Evolutionary conservation across 1,140 invertebrate genomes (phyloP).

Genomic region (Zelostemma sp.): DNA sequence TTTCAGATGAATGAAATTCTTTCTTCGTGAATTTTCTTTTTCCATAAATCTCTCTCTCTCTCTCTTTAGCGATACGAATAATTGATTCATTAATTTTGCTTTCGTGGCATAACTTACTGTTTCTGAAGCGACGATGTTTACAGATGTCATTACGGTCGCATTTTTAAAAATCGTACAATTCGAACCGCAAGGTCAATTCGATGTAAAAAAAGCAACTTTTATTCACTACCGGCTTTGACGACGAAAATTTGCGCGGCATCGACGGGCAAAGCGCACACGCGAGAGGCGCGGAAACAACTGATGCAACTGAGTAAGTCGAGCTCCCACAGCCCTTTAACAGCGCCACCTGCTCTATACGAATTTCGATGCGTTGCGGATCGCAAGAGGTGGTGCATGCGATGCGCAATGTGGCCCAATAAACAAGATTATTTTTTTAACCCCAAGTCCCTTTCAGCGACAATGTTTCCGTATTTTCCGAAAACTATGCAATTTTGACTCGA

Average conservation of each 20-base stretch:
- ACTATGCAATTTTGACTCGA: no score
- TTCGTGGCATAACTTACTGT: no score
- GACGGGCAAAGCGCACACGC: constrained; percentile 45
- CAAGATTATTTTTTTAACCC: no score
- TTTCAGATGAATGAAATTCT: no score
- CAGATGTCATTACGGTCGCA: constrained; percentile 17
- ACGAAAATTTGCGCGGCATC: constrained; percentile 15
- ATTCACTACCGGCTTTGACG: constrained; percentile 13
- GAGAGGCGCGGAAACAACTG: constrained; percentile 59
- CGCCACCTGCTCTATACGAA: constrained; percentile 49
- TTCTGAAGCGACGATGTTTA: not conserved
- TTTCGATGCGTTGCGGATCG: constrained; percentile 21
- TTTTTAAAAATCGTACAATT: not conserved
- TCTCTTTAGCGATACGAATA: no score
- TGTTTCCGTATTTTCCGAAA: no score
- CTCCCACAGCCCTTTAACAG: constrained; percentile 38
- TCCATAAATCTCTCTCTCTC: no score
- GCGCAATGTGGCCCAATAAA: no score
- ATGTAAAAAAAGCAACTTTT: constrained; percentile 1
- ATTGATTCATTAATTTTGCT: no score
- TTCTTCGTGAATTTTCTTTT: no score
- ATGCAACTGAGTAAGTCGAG: constrained; percentile 28
- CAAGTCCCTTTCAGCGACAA: no score
- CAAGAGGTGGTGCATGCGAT: constrained; percentile 17
- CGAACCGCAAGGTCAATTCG: not conserved